Conservation (phyloP, 2,113 vertebrate species). For the Protobothrops flavoviridis region DNA sequence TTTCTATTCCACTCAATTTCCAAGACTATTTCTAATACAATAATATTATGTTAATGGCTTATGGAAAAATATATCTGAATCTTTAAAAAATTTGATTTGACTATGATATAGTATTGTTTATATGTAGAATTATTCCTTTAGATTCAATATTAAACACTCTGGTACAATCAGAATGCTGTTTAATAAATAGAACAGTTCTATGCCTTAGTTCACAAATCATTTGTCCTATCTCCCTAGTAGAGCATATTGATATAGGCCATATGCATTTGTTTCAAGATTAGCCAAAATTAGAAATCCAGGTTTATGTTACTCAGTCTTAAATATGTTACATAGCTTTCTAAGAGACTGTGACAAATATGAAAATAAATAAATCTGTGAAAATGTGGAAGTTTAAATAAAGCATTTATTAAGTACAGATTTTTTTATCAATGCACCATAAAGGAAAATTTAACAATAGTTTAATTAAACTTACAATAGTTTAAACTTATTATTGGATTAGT, state of each 20-base stretch:
- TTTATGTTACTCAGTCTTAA: constrained; percentile 32
- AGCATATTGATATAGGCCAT: not conserved
- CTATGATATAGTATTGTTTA: not conserved
- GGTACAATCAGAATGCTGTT: not conserved
- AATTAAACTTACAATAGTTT: constrained; percentile 28
- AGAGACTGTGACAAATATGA: constrained; percentile 34
- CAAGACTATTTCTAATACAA: not conserved
- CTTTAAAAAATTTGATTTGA: not conserved
- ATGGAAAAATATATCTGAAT: not conserved
- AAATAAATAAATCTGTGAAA: constrained; percentile 38
- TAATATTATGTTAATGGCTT: not conserved
- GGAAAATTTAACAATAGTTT: constrained; percentile 14
- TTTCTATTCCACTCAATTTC: not conserved
- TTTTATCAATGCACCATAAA: constrained; percentile 36
- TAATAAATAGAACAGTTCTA: not conserved
- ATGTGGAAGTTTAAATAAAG: constrained; percentile 17
- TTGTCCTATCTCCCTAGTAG: not conserved
- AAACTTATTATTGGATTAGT: constrained; percentile 23
- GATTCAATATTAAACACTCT: not conserved
- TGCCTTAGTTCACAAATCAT: not conserved
- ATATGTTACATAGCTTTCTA: constrained; percentile 31
- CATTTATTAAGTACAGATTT: constrained; percentile 33
- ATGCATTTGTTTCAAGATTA: not conserved
- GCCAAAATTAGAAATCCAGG: constrained; percentile 6
- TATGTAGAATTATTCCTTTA: not conserved